phyloP scores from a whole-genome alignment of 2,113 vertebrate genomes.

The Amphiprion percula region DNA sequence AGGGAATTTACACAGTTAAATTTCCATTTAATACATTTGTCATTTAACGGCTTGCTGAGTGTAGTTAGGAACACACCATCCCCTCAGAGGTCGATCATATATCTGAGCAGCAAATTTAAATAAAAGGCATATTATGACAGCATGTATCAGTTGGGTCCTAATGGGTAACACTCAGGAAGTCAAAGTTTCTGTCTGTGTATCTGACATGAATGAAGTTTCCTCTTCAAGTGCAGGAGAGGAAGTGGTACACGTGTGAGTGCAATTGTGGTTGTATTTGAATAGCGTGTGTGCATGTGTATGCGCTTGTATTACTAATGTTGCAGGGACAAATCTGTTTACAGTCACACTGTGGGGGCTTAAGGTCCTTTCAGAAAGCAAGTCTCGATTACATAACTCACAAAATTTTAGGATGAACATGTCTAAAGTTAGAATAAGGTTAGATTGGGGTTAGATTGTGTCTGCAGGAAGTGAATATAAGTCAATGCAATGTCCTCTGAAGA shows the following conservation, averaged over 20 bases:
- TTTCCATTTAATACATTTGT: too few species aligned
- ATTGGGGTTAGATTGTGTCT: too few species aligned
- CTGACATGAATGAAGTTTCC: conserved; percentile 58
- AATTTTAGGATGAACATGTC: too few species aligned
- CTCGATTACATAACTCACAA: neutral
- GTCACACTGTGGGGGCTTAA: too few species aligned
- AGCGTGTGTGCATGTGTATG: neutral
- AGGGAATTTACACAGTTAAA: too few species aligned
- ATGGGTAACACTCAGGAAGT: conserved; percentile 37
- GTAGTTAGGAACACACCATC: neutral
- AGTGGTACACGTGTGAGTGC: conserved; percentile 43
- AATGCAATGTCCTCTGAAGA: too few species aligned
- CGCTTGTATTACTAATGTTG: neutral
- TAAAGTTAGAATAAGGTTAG: too few species aligned
- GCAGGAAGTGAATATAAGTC: too few species aligned
- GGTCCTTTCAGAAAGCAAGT: too few species aligned
- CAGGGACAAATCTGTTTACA: neutral
- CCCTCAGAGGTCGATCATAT: neutral
- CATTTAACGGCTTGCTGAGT: too few species aligned
- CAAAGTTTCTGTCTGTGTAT: conserved; percentile 33
- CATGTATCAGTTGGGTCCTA: neutral
- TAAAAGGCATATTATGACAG: neutral
- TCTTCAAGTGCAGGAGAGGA: conserved; percentile 51
- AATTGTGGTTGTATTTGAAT: conserved; percentile 16
- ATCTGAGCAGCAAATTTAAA: neutral